These are phyloP conservation scores for Archips xylosteana DNA, from an alignment of 2,888 invertebrate genomes.

Conservation along the genomic window DNA sequence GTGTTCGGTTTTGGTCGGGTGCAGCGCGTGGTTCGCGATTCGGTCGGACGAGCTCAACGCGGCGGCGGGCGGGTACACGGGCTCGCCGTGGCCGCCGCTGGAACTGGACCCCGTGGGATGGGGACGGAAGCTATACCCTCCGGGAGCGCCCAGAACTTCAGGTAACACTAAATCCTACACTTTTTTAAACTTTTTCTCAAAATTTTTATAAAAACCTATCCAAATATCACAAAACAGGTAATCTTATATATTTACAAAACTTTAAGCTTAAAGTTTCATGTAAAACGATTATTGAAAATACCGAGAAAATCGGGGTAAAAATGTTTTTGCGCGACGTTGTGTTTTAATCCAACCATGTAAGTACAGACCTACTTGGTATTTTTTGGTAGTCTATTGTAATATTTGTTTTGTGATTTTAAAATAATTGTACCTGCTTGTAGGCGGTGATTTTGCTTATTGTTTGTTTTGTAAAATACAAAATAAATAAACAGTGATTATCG, in stretches of 20 bases:
- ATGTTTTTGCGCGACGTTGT: background rate
- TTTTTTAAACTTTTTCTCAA: background rate
- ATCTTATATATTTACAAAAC: background rate
- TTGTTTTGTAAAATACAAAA: background rate
- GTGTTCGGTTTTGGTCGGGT: slow-evolving; percentile 71
- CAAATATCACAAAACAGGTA: background rate
- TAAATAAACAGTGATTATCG: background rate
- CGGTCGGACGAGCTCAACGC: slow-evolving; percentile 92
- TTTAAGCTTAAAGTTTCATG: background rate
- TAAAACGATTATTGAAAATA: background rate
- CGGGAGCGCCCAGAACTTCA: slow-evolving; percentile 88
- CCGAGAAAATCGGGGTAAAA: background rate
- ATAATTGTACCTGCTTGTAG: background rate
- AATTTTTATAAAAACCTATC: background rate
- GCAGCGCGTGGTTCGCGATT: slow-evolving; percentile 83
- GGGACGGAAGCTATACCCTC: slow-evolving; percentile 92
- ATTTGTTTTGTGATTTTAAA: too few species aligned
- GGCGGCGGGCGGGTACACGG: slow-evolving; percentile 91
- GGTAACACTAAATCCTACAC: slow-evolving; percentile 55
- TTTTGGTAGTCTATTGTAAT: background rate
- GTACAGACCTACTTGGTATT: background rate
- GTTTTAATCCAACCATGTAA: too few species aligned
- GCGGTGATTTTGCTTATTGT: background rate
- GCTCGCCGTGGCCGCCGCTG: slow-evolving; percentile 92
- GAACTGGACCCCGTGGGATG: slow-evolving; percentile 92